Conservation (phyloP, 2,113 vertebrate species). For the Phoxinus phoxinus region DNA sequence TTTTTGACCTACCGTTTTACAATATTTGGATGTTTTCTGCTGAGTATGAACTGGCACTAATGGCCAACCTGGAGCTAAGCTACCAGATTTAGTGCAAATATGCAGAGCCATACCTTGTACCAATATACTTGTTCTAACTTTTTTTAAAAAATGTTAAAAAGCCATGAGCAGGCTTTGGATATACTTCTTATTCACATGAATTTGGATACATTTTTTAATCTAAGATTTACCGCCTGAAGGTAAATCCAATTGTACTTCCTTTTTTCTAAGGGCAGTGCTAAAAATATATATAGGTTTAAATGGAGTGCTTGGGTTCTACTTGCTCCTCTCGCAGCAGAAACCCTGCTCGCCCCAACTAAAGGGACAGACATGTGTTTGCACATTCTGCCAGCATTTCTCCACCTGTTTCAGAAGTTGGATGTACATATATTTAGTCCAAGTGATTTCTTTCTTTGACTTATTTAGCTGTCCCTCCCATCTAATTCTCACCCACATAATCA, state of each 20-base stretch:
- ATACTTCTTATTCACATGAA: not conserved
- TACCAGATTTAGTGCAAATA: conserved; percentile 16
- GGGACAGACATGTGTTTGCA: conserved; percentile 27
- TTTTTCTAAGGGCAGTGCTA: conserved; percentile 9
- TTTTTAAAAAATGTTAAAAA: conserved; percentile 11
- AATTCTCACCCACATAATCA: conserved; percentile 52
- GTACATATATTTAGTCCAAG: conserved; percentile 15
- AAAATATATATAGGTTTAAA: conserved; percentile 19
- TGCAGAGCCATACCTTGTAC: conserved; percentile 30
- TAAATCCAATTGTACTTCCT: conserved; percentile 17
- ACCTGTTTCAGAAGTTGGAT: conserved; percentile 25
- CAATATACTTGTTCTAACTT: not conserved
- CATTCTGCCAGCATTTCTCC: conserved; percentile 32
- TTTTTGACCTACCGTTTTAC: not conserved
- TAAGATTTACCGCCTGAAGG: not conserved
- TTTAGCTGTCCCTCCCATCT: conserved; percentile 13
- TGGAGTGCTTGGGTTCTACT: conserved; percentile 20
- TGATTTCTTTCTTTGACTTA: conserved; percentile 43
- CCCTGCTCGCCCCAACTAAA: conserved; percentile 19
- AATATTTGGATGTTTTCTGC: conserved; percentile 27
- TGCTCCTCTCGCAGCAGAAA: conserved; percentile 19
- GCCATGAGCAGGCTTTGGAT: not conserved
- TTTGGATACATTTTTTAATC: not conserved
- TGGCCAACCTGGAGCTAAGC: conserved; percentile 22
- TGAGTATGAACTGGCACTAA: conserved; percentile 4